phyloP scores from a whole-genome alignment of 2,888 invertebrate species.

The Polyommatus icarus region DNA sequence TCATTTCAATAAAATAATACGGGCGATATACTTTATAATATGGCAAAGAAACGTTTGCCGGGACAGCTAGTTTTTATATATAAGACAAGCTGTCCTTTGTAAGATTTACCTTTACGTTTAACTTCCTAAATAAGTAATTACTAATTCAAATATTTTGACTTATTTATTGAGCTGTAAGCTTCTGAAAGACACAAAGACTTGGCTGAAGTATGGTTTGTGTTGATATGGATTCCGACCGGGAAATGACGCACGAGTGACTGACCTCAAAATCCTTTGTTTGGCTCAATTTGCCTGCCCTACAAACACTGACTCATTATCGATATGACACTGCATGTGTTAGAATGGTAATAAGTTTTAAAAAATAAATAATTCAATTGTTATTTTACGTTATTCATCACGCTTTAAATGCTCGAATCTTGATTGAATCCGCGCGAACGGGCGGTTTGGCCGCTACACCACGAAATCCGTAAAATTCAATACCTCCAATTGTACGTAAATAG shows the following conservation, averaged over 20 bases:
- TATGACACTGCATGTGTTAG: background rate
- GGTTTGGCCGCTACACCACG: too few relatives aligned
- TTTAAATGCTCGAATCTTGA: too few relatives aligned
- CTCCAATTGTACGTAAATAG: too few relatives aligned
- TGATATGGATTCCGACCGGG: background rate
- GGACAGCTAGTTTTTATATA: too few relatives aligned
- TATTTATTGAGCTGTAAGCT: background rate
- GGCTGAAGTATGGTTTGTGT: slow-evolving; percentile 11
- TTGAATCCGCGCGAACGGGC: too few relatives aligned
- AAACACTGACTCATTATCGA: slow-evolving; percentile 13
- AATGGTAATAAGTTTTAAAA: background rate
- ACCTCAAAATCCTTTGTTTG: slow-evolving; percentile 18
- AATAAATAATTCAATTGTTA: background rate
- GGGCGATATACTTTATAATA: too few relatives aligned
- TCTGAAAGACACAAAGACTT: slow-evolving; percentile 15
- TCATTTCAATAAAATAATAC: too few relatives aligned
- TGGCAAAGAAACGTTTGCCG: too few relatives aligned
- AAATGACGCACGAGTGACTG: slow-evolving; percentile 12
- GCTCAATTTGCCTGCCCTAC: background rate
- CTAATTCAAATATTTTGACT: background rate
- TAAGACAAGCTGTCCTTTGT: too few relatives aligned
- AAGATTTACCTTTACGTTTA: background rate
- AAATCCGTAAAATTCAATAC: too few relatives aligned
- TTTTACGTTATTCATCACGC: too few relatives aligned
- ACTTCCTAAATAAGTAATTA: background rate